These are phyloP conservation scores for Zoanthus sociatus DNA, from an alignment of 92 coral and sea anemone species.

Conservation along the genomic window DNA sequence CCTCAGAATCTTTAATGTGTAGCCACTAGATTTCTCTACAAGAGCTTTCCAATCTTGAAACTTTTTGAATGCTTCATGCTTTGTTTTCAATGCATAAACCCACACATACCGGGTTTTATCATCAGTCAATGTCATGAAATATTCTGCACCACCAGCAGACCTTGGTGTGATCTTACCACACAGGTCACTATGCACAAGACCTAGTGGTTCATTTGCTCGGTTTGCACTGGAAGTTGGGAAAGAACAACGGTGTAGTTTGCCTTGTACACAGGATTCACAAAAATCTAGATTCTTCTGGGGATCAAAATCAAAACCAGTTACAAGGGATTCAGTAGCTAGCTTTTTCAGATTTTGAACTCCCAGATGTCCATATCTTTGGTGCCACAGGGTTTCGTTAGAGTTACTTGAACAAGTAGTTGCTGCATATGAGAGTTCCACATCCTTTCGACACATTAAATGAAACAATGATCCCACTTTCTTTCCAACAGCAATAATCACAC, in stretches of 20 bases:
- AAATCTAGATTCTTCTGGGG: conserved; percentile 16
- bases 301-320: no score
- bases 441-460: conserved; percentile 34
- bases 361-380: no score
- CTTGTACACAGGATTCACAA: conserved; percentile 71
- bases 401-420: no score
- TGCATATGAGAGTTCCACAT: no score
- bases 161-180: conserved; percentile 71
- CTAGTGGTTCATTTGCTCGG: conserved; percentile 64
- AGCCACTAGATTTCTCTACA: no score
- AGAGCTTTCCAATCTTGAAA: no score
- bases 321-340: no score
- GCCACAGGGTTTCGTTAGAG: no score
- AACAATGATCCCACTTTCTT: conserved; percentile 60
- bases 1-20: no score
- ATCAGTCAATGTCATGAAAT: conserved; percentile 69
- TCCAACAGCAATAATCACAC: conserved; percentile 47
- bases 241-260: conserved; percentile 57
- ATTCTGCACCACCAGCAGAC: conserved; percentile 66
- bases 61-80: no score
- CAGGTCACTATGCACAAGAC: conserved; percentile 70
- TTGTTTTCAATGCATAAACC: conserved; percentile 67
- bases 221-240: conserved; percentile 57
- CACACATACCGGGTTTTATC: conserved; percentile 68
- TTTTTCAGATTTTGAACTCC: no score